phyloP scores from a whole-genome alignment of 1,140 invertebrate genomes.

The Galleria mellonella region DNA sequence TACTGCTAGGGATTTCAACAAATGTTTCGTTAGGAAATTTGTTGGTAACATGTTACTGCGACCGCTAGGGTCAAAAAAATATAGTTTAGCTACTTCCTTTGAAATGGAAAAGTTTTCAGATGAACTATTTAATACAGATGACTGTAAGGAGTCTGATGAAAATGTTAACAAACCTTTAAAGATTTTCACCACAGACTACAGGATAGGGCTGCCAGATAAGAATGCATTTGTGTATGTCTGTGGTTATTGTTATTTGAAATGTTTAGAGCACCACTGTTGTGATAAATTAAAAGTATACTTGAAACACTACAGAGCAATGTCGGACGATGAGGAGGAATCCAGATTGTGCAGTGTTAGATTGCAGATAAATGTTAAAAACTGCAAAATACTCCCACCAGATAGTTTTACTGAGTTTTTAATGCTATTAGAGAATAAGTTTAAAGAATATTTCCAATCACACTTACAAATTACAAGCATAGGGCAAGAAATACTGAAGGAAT shows the following conservation, averaged over 20 bases:
- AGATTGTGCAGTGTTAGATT: not conserved
- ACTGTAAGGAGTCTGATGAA: no score
- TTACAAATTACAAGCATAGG: no score
- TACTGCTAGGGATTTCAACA: constrained; percentile 1
- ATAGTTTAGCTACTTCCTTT: no score
- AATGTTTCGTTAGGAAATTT: constrained; percentile 1
- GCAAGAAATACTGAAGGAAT: no score
- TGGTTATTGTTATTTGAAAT: constrained; percentile 4
- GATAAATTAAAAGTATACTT: not conserved
- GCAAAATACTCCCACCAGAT: not conserved
- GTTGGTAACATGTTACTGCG: no score
- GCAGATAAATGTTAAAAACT: not conserved
- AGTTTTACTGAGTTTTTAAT: constrained; percentile 4
- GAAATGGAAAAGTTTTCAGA: no score
- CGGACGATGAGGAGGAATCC: not conserved
- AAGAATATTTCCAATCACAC: no score
- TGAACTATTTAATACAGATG: no score
- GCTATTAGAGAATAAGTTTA: not conserved
- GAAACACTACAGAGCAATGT: not conserved
- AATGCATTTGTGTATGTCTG: constrained; percentile 4
- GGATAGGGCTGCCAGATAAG: not conserved
- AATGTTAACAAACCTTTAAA: no score
- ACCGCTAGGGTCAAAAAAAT: no score
- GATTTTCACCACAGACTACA: no score
- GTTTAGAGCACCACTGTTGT: not conserved